Evolutionary conservation across 2,113 vertebrate species (phyloP), one percentile per base, ranked within the genome.

Genomic region (Melanerpes aurifrons): DNA sequence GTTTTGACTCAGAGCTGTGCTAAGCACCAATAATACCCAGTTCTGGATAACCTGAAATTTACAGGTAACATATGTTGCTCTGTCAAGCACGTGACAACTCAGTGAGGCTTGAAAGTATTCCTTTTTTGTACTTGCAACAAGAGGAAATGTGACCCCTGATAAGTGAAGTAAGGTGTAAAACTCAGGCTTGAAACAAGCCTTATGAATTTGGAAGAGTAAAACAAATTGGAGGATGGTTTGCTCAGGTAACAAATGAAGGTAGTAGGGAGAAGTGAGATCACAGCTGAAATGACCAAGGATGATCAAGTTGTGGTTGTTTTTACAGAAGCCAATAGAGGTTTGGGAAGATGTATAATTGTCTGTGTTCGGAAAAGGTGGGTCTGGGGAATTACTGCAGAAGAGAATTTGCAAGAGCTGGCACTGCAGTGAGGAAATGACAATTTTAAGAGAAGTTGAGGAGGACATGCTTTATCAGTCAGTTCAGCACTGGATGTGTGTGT

Each of bases 381-480:
- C 15, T 61, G 14, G 43, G 43, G 37, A 84, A 35, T 81, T 69
- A 12, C 12, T 76, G 26, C 29, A 35, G 35, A 28, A 69, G 58
- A 67, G 2, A 82, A 35, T n/a, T 37, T 11, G 9, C 15, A 68
- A 15, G 31, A 76, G 37, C 35, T 35, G 35, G 25, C 68, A 70
- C n/a, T 3, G 3, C 4, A 25, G 15, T 82, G 8, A 67, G 47
- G 15, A 59, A 66, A 12, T 3, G 6, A 57, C 4, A 15, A 8
- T 67, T 71, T 31, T 28, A 45, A n/a, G 75, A 64, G 56, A 29
- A 59, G 6, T 15, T 5, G 43, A 64, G 18, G 54, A 77, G 2
- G 6, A 25, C 0, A 2, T 40, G 35, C 3, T 48, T 2, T 26
- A 14, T 80, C n/a, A 3, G 1, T 67, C 13, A 7, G 24, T 48